Percentiles rank a stretch among this genome's conserved stretches.
Evolutionary conservation across 2,797 vertebrate species (phyloP).

Genomic region (Rhinatrema bivittatum): DNA sequence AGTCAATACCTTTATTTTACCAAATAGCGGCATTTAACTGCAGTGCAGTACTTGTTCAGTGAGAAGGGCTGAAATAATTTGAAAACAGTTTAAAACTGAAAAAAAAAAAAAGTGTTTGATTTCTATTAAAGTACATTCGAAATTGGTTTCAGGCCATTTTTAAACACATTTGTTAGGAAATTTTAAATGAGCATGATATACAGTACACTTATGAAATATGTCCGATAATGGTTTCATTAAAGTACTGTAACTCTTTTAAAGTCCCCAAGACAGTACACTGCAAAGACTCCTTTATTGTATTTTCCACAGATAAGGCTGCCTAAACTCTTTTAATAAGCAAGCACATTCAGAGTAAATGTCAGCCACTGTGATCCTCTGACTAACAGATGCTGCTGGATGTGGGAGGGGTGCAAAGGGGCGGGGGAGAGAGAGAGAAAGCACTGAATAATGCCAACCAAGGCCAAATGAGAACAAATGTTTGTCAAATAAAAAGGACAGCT

Average conservation of each 20-base stretch:
- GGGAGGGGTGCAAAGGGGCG: not conserved
- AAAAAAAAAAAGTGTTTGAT: no score
- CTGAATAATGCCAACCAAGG: constrained; percentile 35
- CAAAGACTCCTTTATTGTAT: constrained; percentile 30
- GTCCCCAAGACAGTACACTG: not conserved
- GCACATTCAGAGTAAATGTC: constrained; percentile 51
- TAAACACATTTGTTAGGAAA: no score
- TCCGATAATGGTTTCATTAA: not conserved
- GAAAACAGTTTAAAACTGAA: no score
- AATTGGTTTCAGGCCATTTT: no score
- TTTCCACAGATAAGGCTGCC: constrained; percentile 48
- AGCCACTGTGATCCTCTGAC: constrained; percentile 39
- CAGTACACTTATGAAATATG: no score
- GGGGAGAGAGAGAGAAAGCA: constrained; percentile 25
- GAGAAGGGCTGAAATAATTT: no score
- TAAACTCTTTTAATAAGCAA: constrained; percentile 58
- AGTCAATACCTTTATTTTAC: no score
- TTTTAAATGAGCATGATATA: no score
- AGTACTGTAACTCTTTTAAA: constrained; percentile 15
- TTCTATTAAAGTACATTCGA: no score
- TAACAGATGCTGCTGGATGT: constrained; percentile 43
- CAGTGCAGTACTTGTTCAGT: no score
- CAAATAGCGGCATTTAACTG: no score
- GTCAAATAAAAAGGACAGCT: constrained; percentile 52
- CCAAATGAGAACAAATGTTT: constrained; percentile 60